These are phyloP conservation scores for Pipa parva DNA, from an alignment of 2,113 vertebrate species.

Conservation along the genomic window DNA sequence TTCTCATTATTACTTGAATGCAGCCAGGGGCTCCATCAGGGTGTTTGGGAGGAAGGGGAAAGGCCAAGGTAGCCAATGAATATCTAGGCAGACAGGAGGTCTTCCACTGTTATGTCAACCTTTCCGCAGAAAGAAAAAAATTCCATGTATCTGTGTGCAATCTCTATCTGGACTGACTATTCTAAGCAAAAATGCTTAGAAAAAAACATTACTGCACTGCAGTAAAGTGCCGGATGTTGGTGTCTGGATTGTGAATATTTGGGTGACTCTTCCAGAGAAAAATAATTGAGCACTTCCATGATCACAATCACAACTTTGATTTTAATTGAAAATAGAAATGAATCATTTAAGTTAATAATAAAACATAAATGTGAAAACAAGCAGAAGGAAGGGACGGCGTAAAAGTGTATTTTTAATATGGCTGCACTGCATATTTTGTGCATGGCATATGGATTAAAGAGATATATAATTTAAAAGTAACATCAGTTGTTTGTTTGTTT, in stretches of 20 bases:
- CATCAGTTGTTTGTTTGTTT: no score
- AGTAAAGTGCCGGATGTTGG: not conserved
- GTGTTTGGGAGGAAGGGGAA: conserved; percentile 51
- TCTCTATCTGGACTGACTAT: not conserved
- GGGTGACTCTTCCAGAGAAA: not conserved
- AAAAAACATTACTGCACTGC: not conserved
- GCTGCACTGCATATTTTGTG: no score
- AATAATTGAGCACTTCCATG: not conserved
- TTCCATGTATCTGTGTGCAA: not conserved
- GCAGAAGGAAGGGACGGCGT: no score
- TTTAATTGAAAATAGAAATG: no score
- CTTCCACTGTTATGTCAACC: conserved; percentile 45
- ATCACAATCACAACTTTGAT: no score
- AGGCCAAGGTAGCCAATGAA: conserved; percentile 45
- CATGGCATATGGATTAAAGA: no score
- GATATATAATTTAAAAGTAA: no score
- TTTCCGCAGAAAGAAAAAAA: not conserved
- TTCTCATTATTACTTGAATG: conserved; percentile 74
- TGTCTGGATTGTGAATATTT: not conserved
- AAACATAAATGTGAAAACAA: no score
- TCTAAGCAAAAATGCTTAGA: not conserved
- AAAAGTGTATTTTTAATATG: no score
- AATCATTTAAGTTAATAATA: no score
- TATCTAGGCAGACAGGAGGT: conserved; percentile 58
- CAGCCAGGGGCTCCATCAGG: conserved; percentile 67